Conservation (phyloP, 1,140 invertebrate genomes). For the Metopolophium dirhodum region DNA sequence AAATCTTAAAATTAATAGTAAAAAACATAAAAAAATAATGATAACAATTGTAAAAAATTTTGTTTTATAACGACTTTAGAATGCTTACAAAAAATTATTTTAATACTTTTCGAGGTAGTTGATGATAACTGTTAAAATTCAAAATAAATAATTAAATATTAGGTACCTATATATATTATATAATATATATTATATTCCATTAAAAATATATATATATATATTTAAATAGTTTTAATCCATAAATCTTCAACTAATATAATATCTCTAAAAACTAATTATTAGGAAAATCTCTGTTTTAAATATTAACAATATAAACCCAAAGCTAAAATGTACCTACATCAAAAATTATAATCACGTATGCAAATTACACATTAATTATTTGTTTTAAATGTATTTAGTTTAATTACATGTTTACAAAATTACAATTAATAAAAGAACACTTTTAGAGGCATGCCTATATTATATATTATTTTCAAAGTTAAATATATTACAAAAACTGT, state of each 20-base stretch:
- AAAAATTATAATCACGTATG: background rate
- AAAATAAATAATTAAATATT: too few relatives aligned
- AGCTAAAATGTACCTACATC: background rate
- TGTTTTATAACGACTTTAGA: too few relatives aligned
- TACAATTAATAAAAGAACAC: too few relatives aligned
- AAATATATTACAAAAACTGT: too few relatives aligned
- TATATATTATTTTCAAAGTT: background rate
- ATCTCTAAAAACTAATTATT: background rate
- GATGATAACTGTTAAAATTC: too few relatives aligned
- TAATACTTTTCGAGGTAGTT: too few relatives aligned
- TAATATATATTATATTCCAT: background rate
- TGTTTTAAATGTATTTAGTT: background rate
- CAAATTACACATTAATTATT: too few relatives aligned
- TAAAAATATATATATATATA: background rate
- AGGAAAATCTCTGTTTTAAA: background rate
- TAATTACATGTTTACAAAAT: background rate
- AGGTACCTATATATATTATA: background rate
- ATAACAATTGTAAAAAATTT: too few relatives aligned
- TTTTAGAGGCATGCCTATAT: too few relatives aligned
- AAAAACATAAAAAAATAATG: too few relatives aligned
- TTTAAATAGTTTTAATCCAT: background rate
- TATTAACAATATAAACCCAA: background rate
- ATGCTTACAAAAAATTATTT: too few relatives aligned
- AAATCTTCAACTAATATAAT: background rate
- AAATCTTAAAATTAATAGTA: too few relatives aligned